A percentile compares a stretch with the other conserved stretches of the same genome.
phyloP scores from a whole-genome alignment of 2,797 vertebrate genomes.

The Tapera naevia region DNA sequence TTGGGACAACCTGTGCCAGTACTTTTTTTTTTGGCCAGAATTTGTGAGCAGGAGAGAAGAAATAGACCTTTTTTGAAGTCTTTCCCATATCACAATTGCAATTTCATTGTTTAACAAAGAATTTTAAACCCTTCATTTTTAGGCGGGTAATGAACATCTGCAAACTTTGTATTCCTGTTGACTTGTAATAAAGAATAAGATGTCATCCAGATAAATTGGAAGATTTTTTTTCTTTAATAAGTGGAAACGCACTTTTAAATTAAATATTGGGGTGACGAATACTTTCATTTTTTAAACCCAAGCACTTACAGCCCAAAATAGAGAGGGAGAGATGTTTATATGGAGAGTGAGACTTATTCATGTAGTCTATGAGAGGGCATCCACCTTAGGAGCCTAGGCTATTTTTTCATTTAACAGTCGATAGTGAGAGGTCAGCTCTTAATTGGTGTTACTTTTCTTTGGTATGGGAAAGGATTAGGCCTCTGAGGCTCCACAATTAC shows the following conservation, averaged over 20 bases:
- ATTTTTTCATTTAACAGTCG: fast-evolving
- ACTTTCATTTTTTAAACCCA: not conserved
- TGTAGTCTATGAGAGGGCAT: not conserved
- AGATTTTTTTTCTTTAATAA: not conserved
- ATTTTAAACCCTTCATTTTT: not conserved
- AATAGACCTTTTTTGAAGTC: not conserved
- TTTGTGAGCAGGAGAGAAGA: not conserved
- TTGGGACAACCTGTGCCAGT: fast-evolving
- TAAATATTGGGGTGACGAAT: not conserved
- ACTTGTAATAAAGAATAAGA: not conserved
- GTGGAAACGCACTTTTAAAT: not conserved
- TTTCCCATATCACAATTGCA: not conserved
- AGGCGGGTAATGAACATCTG: not conserved
- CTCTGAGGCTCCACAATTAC: not conserved
- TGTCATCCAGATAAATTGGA: not conserved
- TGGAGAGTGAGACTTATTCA: not conserved
- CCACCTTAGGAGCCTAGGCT: not conserved
- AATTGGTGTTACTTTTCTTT: not conserved
- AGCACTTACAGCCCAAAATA: not conserved
- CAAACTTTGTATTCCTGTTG: not conserved
- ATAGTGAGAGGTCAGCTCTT: not conserved
- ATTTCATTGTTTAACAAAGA: not conserved
- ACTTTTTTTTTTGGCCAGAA: not conserved
- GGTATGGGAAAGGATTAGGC: not conserved
- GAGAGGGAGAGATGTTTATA: not conserved